These are phyloP conservation scores for Callionymus lyra DNA, from an alignment of 2,113 vertebrate genomes.

Conservation along the genomic window DNA sequence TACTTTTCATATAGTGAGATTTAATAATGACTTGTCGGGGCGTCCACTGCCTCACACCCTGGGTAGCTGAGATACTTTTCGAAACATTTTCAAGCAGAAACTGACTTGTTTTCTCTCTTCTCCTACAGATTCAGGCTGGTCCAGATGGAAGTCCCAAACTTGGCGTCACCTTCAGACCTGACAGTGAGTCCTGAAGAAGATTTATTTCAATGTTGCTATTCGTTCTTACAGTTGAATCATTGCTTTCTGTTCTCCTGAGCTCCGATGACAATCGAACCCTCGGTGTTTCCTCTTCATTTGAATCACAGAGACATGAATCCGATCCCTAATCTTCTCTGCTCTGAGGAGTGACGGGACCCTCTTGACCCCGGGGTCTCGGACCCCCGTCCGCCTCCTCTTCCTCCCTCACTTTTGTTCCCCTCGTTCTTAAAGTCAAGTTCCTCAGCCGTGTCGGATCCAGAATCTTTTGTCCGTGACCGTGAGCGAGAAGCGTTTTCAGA, in stretches of 20 bases:
- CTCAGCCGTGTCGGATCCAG: constrained; percentile 56
- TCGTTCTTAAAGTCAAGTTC: constrained; percentile 61
- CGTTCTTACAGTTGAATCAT: background rate
- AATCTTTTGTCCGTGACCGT: constrained; percentile 56
- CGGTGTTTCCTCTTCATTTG: background rate
- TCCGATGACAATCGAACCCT: background rate
- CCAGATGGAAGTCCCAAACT: constrained; percentile 50
- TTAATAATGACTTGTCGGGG: too few species aligned
- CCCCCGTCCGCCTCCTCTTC: constrained; percentile 2
- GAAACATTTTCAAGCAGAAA: background rate
- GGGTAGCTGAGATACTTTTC: too few species aligned
- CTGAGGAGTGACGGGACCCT: too few species aligned
- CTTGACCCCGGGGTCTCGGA: background rate
- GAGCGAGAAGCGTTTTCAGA: constrained; percentile 44
- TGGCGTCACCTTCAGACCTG: constrained; percentile 54
- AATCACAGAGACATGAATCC: background rate
- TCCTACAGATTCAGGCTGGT: constrained; percentile 45
- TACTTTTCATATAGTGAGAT: too few species aligned
- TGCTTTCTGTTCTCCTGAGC: background rate
- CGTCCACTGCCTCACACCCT: too few species aligned
- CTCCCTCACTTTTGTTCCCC: constrained; percentile 29
- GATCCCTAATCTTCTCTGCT: background rate
- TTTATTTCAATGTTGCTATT: background rate
- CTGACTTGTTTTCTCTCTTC: background rate
- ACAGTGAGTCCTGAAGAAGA: constrained; percentile 64